Conservation (phyloP, 2,888 invertebrate species). For the Ophion ellenae region DNA sequence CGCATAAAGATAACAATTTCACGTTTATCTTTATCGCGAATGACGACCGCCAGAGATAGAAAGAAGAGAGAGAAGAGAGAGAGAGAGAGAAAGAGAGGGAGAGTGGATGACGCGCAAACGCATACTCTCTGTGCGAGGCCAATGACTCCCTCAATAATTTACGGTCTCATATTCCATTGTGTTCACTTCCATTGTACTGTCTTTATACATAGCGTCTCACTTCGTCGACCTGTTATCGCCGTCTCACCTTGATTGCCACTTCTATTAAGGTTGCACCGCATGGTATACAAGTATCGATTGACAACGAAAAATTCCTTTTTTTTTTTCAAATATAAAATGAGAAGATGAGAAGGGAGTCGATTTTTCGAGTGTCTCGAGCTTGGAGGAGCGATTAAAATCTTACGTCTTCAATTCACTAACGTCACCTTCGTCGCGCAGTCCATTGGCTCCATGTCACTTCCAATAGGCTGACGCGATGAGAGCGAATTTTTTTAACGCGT, state of each 20-base stretch:
- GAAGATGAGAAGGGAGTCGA: neutral
- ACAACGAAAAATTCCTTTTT: neutral
- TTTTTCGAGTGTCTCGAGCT: neutral
- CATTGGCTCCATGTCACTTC: too few relatives aligned
- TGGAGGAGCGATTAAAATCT: neutral
- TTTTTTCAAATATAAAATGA: neutral
- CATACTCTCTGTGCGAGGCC: constrained; percentile 68
- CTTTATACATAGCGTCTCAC: neutral
- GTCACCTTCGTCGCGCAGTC: too few relatives aligned
- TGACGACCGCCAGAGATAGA: constrained; percentile 16
- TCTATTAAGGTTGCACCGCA: neutral
- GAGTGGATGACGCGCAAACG: constrained; percentile 50
- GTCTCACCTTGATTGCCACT: constrained; percentile 3
- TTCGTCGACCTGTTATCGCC: constrained; percentile 6
- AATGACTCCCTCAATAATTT: constrained; percentile 73
- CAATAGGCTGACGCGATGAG: too few relatives aligned
- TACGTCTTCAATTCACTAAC: too few relatives aligned
- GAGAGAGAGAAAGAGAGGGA: constrained; percentile 18
- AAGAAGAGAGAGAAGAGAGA: too few relatives aligned
- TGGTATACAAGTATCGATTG: neutral
- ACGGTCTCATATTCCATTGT: constrained; percentile 49
- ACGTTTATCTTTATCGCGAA: constrained; percentile 75
- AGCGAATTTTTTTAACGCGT: too few relatives aligned
- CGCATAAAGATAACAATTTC: constrained; percentile 79
- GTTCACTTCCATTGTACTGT: constrained; percentile 35